Conservation (phyloP, 2,797 vertebrate genomes). For the Alexandromys oeconomus region DNA sequence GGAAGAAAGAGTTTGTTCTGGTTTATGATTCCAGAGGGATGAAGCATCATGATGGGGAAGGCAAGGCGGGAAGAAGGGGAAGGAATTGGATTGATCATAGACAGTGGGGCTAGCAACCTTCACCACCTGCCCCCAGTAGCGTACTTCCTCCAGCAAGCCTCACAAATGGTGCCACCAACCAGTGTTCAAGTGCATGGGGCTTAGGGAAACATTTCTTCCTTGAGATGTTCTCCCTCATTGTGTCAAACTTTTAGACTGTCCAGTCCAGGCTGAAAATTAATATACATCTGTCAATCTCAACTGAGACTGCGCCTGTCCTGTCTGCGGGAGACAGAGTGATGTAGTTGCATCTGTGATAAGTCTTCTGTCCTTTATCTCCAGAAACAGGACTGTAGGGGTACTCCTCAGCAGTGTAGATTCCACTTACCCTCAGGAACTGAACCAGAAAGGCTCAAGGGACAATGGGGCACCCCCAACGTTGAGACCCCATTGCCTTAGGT, state of each 20-base stretch:
- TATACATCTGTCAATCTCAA: not conserved
- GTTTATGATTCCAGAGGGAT: not conserved
- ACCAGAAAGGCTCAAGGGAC: not conserved
- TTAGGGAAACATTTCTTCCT: too few relatives aligned
- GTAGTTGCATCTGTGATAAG: not conserved
- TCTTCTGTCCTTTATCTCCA: not conserved
- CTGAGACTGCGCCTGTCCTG: fast-evolving
- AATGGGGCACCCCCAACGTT: not conserved
- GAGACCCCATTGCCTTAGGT: not conserved
- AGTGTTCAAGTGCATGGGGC: not conserved
- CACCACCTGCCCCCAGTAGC: not conserved
- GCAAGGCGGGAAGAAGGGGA: not conserved
- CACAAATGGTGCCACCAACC: not conserved
- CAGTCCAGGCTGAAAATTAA: not conserved
- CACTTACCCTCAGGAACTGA: not conserved
- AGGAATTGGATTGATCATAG: not conserved
- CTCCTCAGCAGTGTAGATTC: not conserved
- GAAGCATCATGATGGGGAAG: not conserved
- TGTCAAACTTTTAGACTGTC: not conserved
- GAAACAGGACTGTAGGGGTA: not conserved
- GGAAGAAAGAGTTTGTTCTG: not conserved
- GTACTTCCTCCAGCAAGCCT: not conserved
- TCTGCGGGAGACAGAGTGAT: not conserved
- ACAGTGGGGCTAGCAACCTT: too few relatives aligned
- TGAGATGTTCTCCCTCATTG: not conserved